A percentile compares a stretch with the other conserved stretches of the same genome.
phyloP scores from a whole-genome alignment of 2,888 invertebrate genomes.

The Archaeoteleia sp. region DNA sequence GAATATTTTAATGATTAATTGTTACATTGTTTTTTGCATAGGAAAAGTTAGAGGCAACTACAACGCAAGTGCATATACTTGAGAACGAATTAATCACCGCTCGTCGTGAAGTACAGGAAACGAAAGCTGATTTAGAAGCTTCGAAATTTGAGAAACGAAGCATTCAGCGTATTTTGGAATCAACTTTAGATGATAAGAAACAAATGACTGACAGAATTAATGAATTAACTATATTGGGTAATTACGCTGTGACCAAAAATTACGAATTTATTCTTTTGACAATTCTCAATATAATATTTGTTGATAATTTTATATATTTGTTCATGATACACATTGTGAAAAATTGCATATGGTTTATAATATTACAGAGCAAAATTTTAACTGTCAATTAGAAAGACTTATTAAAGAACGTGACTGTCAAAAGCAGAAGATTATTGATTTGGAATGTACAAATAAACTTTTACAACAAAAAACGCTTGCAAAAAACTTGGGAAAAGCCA shows the following conservation, averaged over 20 bases:
- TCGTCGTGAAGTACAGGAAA: conserved; percentile 74
- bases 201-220: conserved; percentile 77
- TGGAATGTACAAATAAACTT: conserved; percentile 68
- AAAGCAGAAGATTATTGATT: conserved; percentile 75
- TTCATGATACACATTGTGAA: conserved; percentile 10
- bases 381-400: conserved; percentile 76
- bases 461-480: conserved; percentile 47
- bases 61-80: conserved; percentile 75
- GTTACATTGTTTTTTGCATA: too few relatives aligned
- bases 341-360: too few relatives aligned
- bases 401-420: conserved; percentile 73
- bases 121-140: conserved; percentile 75
- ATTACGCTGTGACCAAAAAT: too few relatives aligned
- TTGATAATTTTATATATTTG: conserved; percentile 13
- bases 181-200: conserved; percentile 77
- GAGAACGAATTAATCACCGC: conserved; percentile 75
- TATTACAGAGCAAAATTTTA: conserved; percentile 76
- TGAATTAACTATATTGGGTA: conserved; percentile 79
- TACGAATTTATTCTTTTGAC: conserved; percentile 26
- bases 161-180: conserved; percentile 78
- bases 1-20: too few relatives aligned
- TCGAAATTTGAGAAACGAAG: conserved; percentile 78
- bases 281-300: conserved; percentile 2
- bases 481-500: conserved; percentile 53
- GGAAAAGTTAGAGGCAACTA: conserved; percentile 75